Evolutionary conservation across 2,113 vertebrate genomes (phyloP), one percentile per base, ranked within the genome.

Genomic region (Ctenodactylus gundi): DNA sequence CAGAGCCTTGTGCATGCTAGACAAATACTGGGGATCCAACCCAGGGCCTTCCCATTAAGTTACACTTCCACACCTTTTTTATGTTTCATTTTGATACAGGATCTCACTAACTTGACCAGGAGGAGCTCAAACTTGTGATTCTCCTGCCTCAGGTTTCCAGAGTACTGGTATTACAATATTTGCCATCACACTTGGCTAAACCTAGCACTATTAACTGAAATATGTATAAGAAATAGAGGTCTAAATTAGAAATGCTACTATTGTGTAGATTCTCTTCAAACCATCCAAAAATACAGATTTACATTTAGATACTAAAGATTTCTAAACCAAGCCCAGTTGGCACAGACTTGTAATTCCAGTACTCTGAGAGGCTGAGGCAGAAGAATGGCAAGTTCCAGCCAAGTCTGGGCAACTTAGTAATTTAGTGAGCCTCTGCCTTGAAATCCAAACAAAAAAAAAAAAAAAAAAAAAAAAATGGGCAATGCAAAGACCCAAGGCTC

Each of bases 301-400:
- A 83, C 23, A 83, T 88, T 78, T 94, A 44, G 36, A 23, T 94
- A 91, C 72, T 83, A 76, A 90, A 44, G 2, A 92, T 49, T 83
- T 77, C 67, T 82, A 90, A 94, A 55, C 94, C 49, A 90, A 90
- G 87, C 85, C 49, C 17, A n/a, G n/a, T n/a, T n/a, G n/a, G n/a
- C n/a, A n/a, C n/a, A n/a, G n/a, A n/a, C n/a, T n/a, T n/a, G n/a
- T n/a, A n/a, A n/a, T n/a, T n/a, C n/a, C n/a, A n/a, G n/a, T n/a
- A n/a, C n/a, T n/a, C n/a, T n/a, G n/a, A n/a, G n/a, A n/a, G n/a
- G n/a, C n/a, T n/a, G n/a, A n/a, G n/a, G n/a, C n/a, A n/a, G n/a
- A n/a, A n/a, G n/a, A n/a, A n/a, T n/a, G n/a, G n/a, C n/a, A n/a
- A n/a, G n/a, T n/a, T n/a, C n/a, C n/a, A n/a, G n/a, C n/a, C n/a